Evolutionary conservation across 2,797 vertebrate genomes (phyloP).

Genomic region (Pampus argenteus): DNA sequence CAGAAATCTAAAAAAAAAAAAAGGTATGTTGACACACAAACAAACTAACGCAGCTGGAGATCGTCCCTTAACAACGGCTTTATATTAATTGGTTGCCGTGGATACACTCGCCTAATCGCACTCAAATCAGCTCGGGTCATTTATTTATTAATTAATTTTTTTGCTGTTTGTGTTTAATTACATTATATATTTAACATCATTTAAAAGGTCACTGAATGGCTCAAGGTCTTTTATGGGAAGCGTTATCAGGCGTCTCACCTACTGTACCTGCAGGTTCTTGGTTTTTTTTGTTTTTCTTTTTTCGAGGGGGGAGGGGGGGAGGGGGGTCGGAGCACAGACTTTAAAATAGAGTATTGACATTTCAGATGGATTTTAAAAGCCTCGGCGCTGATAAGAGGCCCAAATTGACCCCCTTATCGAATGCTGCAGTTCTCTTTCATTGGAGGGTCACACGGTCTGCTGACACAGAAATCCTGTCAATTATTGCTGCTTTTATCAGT

Average conservation of each 20-base stretch:
- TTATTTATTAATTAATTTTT: too few relatives aligned
- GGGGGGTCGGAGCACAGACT: too few relatives aligned
- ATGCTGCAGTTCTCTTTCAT: conserved; percentile 19
- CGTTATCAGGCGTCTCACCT: conserved; percentile 52
- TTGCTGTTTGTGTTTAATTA: too few relatives aligned
- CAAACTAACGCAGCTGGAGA: background rate
- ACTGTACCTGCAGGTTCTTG: conserved; percentile 48
- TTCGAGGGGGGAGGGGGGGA: too few relatives aligned
- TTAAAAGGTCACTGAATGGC: conserved; percentile 26
- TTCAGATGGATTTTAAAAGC: conserved; percentile 61
- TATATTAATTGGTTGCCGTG: conserved; percentile 60
- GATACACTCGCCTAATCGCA: conserved; percentile 52
- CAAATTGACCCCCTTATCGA: conserved; percentile 56
- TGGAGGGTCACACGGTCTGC: conserved; percentile 1
- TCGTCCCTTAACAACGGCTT: conserved; percentile 37
- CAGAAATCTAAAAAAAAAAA: conserved; percentile 1
- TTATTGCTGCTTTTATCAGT: conserved; percentile 17
- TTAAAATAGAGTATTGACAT: conserved; percentile 55
- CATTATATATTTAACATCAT: too few relatives aligned
- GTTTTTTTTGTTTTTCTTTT: too few relatives aligned
- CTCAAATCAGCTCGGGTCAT: conserved; percentile 70
- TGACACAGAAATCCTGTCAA: conserved; percentile 30
- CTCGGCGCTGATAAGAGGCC: conserved; percentile 48
- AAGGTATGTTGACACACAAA: background rate
- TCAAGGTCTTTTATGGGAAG: conserved; percentile 29